phyloP scores from a whole-genome alignment of 2,888 invertebrate genomes.

The Periphyllus acericola region DNA sequence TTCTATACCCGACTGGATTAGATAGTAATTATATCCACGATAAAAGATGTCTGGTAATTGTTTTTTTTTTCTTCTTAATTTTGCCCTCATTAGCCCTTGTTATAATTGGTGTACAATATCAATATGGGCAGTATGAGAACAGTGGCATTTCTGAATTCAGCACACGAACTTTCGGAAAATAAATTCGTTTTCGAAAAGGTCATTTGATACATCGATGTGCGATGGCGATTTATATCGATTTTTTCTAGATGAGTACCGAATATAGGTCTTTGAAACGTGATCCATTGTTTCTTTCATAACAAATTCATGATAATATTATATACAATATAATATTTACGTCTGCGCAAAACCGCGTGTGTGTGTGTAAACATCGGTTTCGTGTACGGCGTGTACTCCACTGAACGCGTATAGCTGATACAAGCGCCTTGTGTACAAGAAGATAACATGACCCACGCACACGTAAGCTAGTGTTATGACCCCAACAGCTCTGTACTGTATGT shows the following conservation, averaged over 20 bases:
- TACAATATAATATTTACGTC: constrained; percentile 19
- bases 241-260: background rate
- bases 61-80: too few species aligned
- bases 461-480: constrained; percentile 46
- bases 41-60: too few species aligned
- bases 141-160: background rate
- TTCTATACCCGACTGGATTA: too few species aligned
- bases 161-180: background rate
- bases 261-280: background rate
- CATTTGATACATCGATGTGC: background rate
- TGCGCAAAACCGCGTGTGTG: constrained; percentile 1
- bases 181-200: background rate
- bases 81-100: too few species aligned
- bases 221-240: background rate
- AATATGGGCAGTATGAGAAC: background rate
- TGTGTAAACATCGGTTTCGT: background rate
- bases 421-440: constrained; percentile 29
- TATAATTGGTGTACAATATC: too few species aligned
- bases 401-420: constrained; percentile 44
- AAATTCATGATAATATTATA: too few species aligned
- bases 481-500: background rate
- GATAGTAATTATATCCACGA: too few species aligned
- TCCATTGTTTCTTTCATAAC: background rate
- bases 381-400: background rate
- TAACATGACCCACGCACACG: constrained; percentile 51